These are phyloP conservation scores for Procapra przewalskii DNA, from an alignment of 2,113 vertebrate genomes.

Conservation along the genomic window DNA sequence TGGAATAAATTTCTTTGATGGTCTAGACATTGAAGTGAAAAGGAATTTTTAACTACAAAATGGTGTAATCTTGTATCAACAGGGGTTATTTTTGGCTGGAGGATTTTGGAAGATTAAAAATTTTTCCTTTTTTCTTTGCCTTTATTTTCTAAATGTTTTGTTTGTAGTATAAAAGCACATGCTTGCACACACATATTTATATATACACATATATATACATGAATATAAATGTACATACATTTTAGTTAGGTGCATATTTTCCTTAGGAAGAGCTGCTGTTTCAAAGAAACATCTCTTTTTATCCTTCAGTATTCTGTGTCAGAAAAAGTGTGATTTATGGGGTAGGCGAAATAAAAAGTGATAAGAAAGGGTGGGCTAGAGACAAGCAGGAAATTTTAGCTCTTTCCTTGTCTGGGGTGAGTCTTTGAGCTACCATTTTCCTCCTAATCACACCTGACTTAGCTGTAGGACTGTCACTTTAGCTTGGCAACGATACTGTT, in stretches of 20 bases:
- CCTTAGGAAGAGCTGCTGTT: not conserved
- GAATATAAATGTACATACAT: too few species aligned
- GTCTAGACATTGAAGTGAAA: not conserved
- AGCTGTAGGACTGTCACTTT: not conserved
- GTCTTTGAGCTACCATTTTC: not conserved
- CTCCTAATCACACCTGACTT: not conserved
- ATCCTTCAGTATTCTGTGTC: not conserved
- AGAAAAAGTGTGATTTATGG: not conserved
- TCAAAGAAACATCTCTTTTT: not conserved
- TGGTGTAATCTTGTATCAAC: not conserved
- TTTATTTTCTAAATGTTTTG: not conserved
- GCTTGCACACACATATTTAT: not conserved
- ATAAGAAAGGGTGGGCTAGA: not conserved
- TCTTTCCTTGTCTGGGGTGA: not conserved
- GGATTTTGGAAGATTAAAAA: not conserved
- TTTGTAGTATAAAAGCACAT: not conserved
- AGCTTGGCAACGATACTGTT: not conserved
- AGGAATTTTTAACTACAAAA: not conserved
- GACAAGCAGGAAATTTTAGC: not conserved
- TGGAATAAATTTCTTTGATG: not conserved
- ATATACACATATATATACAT: not conserved
- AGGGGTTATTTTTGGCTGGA: not conserved
- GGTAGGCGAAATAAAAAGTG: not conserved
- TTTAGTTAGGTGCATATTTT: not conserved
- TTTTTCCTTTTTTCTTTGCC: not conserved